Evolutionary conservation across 2,888 invertebrate genomes (phyloP).

Genomic region (Drosophila histrio): DNA sequence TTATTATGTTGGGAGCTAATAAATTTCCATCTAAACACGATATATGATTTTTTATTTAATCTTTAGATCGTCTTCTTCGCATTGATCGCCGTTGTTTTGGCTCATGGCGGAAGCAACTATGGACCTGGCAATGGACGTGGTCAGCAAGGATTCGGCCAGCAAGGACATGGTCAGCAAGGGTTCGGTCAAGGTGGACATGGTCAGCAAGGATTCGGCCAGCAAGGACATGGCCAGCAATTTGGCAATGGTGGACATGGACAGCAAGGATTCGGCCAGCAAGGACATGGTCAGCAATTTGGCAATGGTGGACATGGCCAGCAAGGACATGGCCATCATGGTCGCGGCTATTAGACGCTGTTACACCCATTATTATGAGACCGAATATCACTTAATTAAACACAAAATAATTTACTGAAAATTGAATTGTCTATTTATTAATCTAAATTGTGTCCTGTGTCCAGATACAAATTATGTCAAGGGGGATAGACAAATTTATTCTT

Average conservation of each 20-base stretch:
- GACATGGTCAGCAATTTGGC: slow-evolving; percentile 27
- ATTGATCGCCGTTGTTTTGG: slow-evolving; percentile 58
- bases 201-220: slow-evolving; percentile 19
- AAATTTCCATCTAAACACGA: neutral
- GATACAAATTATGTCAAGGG: no score
- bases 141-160: slow-evolving; percentile 26
- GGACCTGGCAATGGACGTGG: slow-evolving; percentile 42
- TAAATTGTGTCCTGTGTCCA: no score
- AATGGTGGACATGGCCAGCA: neutral
- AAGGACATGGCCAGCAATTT: slow-evolving; percentile 22
- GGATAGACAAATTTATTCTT: no score
- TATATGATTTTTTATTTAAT: neutral
- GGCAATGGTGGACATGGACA: slow-evolving; percentile 22
- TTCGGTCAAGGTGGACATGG: slow-evolving; percentile 34
- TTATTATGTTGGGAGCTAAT: neutral
- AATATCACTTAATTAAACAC: no score
- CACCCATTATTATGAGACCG: no score
- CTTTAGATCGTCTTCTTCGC: slow-evolving; percentile 61
- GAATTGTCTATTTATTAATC: no score
- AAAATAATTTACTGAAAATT: no score
- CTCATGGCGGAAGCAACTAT: slow-evolving; percentile 28
- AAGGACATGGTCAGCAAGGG: slow-evolving; percentile 44
- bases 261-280: neutral
- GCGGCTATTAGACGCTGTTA: no score
- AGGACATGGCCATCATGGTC: neutral